Conservation (phyloP, 2,113 vertebrate species). For the Plecturocebus donacophilus region DNA sequence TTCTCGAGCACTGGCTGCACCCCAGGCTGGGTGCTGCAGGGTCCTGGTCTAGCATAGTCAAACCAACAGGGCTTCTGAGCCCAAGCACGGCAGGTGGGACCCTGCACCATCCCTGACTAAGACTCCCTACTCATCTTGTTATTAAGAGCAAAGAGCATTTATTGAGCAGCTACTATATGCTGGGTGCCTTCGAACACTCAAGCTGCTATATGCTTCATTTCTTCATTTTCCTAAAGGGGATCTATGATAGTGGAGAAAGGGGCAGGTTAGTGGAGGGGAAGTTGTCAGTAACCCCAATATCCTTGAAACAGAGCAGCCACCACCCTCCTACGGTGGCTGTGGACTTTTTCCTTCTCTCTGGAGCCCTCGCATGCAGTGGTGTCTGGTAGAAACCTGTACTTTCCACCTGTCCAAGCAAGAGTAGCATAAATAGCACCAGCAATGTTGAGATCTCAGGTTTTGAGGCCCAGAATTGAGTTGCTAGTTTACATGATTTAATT, state of each 20-base stretch:
- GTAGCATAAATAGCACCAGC: fast-evolving
- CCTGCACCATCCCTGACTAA: fast-evolving
- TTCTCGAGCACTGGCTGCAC: fast-evolving
- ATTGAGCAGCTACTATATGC: neutral
- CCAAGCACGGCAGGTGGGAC: neutral
- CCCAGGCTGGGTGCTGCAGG: neutral
- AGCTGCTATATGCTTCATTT: fast-evolving
- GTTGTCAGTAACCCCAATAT: neutral
- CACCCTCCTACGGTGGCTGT: no score
- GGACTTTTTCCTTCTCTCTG: neutral
- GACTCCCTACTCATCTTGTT: neutral
- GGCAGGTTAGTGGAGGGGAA: fast-evolving
- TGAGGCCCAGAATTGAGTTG: fast-evolving
- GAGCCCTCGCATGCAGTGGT: neutral
- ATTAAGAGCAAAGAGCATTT: fast-evolving
- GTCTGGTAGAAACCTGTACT: neutral
- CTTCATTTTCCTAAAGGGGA: neutral
- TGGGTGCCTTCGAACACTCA: fast-evolving
- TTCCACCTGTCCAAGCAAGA: fast-evolving
- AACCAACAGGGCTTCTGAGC: neutral
- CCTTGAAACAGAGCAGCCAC: neutral
- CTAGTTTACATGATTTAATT: neutral
- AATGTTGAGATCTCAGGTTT: fast-evolving
- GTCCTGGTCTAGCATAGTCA: fast-evolving
- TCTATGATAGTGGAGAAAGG: fast-evolving